Base-by-base conservation (phyloP, 2,797 vertebrate species). In the Liasis olivaceus region DNA sequence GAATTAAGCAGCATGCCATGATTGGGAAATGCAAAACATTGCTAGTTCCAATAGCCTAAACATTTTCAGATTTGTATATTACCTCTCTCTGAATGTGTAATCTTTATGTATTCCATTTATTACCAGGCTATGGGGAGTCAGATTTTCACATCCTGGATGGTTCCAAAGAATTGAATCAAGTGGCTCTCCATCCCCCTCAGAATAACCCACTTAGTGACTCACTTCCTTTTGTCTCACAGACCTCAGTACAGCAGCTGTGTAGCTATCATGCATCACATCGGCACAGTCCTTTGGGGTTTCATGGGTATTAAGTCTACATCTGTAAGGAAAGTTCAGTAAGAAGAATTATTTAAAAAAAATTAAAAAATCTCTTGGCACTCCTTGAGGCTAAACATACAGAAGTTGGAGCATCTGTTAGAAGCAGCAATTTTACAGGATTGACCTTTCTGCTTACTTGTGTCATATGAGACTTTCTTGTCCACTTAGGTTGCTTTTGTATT, bases 31-130 rank as follows among this genome's bases (percentile, higher is more conserved):
- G 72, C 87, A 89, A 11, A 63, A 31, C n/a, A 89, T 12, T 63
- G 36, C 1, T 86, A 88, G 91, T 95, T 94, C 20, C 90, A 56
- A 20, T 11, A 58, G 72, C n/a, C 42, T 54, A 64, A 31, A 62
- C n/a, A 28, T 88, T 88, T 58, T 31, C 86, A 88, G 58, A 54
- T 77, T 26, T 66, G 26, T 88, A 64, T 62, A 1, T 64, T 4
- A 5, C 87, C n/a, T 36, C 66, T 84, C n/a, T 89, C 5, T 69
- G 28, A 8, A 69, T 31, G 2, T 66, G 17, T 6, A 5, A 24
- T n/a, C 91, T 88, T 51, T 58, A 42, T 66, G 20, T 31, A 51
- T 77, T 28, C 20, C 64, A 56, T 2, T 87, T 66, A 66, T 69
- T 69, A 8, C 4, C 17, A n/a, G 72, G 12, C 28, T 62, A 22